Evolutionary conservation across 2,888 invertebrate species (phyloP), one percentile per base, ranked within the genome.

Genomic region (Spatulosminthurus flaviceps): DNA sequence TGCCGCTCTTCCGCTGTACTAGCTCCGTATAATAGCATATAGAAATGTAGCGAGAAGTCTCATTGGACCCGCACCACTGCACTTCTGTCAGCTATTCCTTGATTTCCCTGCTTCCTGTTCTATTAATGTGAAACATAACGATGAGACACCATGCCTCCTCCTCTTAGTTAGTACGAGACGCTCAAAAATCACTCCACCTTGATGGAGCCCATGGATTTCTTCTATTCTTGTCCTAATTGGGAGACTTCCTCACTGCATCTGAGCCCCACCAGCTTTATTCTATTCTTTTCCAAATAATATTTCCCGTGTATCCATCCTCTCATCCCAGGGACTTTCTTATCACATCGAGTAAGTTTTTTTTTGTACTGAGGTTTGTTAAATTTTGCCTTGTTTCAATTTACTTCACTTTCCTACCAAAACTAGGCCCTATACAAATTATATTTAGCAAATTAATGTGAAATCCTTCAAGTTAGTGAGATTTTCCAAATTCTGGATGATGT

Each of bases 191-290:
- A 51, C 51, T 51, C 5, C 51, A 26, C 13, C 21, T 24, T 74
- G 74, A 42, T 41, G 66, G 60, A 11, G 70, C 16, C 11, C 21
- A n/a, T 34, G 66, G 70, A 70, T 28, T 16, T 51, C 76, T 76
- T 76, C 64, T 75, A 79, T 79, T 70, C 72, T 79, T 79, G 71
- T 66, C 66, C 70, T 79, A 79, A 79, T 79, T 79, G 76, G 71
- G 76, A 76, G 76, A 72, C 77, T 64, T n/a, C 16, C 16, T 51
- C 51, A 11, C 5, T 51, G 2, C 51, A n/a, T 24, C 51, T 42
- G 26, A 13, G 72, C 22, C 43, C 22, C 26, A 16, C 42, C 4
- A 11, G 9, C 41, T n/a, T 71, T 2, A n/a, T 71, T 71, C 0
- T 64, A 26, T 29, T 29, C 28, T 19, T 13, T n/a, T n/a, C n/a